Evolutionary conservation across 1,140 invertebrate genomes (phyloP).

Genomic region (Heliothis virescens): DNA sequence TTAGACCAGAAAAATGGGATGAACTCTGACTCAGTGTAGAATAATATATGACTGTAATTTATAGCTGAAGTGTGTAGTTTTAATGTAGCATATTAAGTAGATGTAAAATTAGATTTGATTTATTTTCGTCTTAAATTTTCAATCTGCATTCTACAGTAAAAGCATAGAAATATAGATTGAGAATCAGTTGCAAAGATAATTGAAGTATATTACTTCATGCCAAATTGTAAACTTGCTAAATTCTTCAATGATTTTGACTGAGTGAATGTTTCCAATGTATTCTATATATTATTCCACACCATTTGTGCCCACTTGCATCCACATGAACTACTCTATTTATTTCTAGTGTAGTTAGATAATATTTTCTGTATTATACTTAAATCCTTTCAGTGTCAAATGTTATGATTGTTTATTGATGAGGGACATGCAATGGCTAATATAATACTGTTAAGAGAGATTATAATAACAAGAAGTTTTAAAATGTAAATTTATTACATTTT

Average conservation of each 20-base stretch:
- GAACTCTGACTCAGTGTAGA: constrained; percentile 87
- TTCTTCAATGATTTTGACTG: constrained; percentile 32
- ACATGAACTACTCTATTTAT: constrained; percentile 54
- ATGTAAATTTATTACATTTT: constrained; percentile 80
- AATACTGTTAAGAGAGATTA: constrained; percentile 72
- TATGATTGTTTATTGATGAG: constrained; percentile 69
- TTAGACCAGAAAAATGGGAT: constrained; percentile 95
- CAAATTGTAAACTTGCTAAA: constrained; percentile 49
- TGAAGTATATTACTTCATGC: constrained; percentile 64
- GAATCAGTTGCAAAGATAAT: constrained; percentile 49
- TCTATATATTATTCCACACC: constrained; percentile 30
- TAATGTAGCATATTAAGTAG: constrained; percentile 64
- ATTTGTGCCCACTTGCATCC: constrained; percentile 1
- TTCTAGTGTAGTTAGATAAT: constrained; percentile 46
- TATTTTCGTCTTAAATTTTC: constrained; percentile 58
- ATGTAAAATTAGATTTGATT: constrained; percentile 46
- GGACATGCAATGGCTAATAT: constrained; percentile 75
- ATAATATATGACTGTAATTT: constrained; percentile 63
- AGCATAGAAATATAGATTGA: constrained; percentile 54
- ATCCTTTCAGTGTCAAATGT: constrained; percentile 50
- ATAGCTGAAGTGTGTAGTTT: constrained; percentile 70
- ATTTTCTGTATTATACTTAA: constrained; percentile 40
- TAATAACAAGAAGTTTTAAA: constrained; percentile 72
- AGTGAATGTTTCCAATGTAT: constrained; percentile 49
- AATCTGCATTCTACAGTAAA: constrained; percentile 62